Conservation (phyloP, 1,140 invertebrate species). For the Diplogasteroides magnus region DNA sequence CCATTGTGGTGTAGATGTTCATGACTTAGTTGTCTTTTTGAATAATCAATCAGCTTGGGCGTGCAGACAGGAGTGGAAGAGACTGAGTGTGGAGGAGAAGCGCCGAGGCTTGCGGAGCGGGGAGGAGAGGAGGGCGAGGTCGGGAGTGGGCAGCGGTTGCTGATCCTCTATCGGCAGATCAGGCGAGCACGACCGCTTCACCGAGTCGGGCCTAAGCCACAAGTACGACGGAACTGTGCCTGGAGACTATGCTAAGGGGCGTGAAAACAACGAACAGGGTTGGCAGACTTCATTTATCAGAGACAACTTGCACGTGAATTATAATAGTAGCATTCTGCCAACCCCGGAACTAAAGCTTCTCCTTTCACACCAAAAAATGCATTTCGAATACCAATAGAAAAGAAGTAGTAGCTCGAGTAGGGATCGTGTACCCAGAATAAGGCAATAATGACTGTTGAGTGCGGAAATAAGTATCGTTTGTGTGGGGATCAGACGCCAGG, state of each 20-base stretch:
- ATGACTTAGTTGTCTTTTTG: too few species aligned
- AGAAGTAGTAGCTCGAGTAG: neutral
- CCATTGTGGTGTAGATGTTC: too few species aligned
- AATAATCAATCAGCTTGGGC: neutral
- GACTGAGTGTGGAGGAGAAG: neutral
- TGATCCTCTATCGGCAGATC: neutral
- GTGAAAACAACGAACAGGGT: too few species aligned
- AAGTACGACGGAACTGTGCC: neutral
- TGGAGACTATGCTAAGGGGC: too few species aligned
- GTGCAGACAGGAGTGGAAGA: neutral
- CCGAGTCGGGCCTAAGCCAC: neutral
- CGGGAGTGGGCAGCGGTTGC: neutral
- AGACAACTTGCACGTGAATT: too few species aligned
- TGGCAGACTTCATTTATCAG: too few species aligned
- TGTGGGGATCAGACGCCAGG: conserved; percentile 30
- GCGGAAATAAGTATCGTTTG: neutral
- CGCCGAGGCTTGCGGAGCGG: too few species aligned
- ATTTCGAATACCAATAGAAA: too few species aligned
- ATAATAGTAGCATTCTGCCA: too few species aligned
- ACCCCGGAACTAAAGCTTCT: too few species aligned
- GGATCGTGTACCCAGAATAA: neutral
- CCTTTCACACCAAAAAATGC: too few species aligned
- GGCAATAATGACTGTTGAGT: neutral
- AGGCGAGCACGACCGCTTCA: neutral
- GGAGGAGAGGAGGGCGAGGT: too few species aligned